Base-by-base conservation (phyloP, 2,888 invertebrate species). In the Syrista parreyssii region DNA sequence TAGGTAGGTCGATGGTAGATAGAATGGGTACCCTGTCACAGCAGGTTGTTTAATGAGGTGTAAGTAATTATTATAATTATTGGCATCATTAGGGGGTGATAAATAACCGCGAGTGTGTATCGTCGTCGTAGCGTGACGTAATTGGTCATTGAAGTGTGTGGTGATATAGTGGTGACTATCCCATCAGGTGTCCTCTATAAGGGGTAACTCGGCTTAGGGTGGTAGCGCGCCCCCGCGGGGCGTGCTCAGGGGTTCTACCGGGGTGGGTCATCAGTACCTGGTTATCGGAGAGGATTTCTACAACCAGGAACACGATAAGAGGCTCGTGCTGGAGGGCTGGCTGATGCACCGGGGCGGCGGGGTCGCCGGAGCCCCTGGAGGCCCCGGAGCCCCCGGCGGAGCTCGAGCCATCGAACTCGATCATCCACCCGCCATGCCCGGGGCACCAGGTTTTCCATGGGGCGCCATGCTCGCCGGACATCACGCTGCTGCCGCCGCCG, bases 291-390 rank as follows among this genome's bases (percentile, higher is more conserved):
- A 91, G 88, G 91, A 74, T 71, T 78, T 76, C 36, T 34, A 23
- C 23, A 40, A 40, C 40, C 40, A 23, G n/a, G 77, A 78, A 78
- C 84, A 84, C 78, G 85, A 86, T 77, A 85, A 89, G 32, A 84
- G 84, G 76, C 85, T 83, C 87, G 90, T 86, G 86, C 89, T 91
- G 90, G 90, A 90, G 89, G 90, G 90, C 86, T 91, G 91, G 88
- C 85, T 96, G 96, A 96, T 96, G 94, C 96, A 96, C 92, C 95
- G 95, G 86, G 94, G 95, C 89, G 93, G 94, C 90, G 95, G 95
- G 83, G 95, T 95, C 89, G 94, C 95, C 95, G 89, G 96, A 96
- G 91, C 96, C 96, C 87, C 96, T 96, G 96, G 96, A 96, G 87
- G 92, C 92, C 79, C 96, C 95, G 89, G 93, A 95, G 93, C 92